Base-by-base conservation (phyloP, 2,113 vertebrate species). In the Passer domesticus region DNA sequence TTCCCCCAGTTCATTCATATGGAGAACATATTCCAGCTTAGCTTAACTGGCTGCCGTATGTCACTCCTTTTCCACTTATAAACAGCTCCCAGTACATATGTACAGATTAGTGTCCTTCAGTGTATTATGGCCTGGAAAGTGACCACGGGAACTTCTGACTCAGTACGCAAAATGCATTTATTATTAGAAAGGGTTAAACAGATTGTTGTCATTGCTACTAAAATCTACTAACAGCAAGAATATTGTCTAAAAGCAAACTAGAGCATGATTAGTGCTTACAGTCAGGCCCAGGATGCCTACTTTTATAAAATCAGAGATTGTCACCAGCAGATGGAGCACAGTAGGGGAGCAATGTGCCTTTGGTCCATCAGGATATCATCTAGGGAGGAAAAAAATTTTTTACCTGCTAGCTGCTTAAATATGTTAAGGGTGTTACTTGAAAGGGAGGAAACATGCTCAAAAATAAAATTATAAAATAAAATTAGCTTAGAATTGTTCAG, bases 191-290 rank as follows among this genome's bases (percentile, higher is more conserved):
- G 43, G 13, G 22, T 86, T 74, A 63, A 86, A 79, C 6, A 83
- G 6, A 16, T 68, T 56, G 49, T 44, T 87, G 12, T 75, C 11
- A 18, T 70, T 63, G 43, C 49, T 83, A 41, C 41, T 41, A 41
- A 41, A 14, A 41, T 41, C 41, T 41, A 4, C 35, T 70, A 39
- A 18, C 12, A 62, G 14, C 4, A 77, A 79, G 3, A 33, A 16
- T 66, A 17, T 39, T 44, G 11, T 56, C 52, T 64, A 41, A n/a
- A 70, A 73, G 53, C 9, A 6, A 79, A 37, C 31, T 49, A 22
- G 16, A 53, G 4, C 21, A 15, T 62, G 0, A 0, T n/a, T 75
- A 44, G 33, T 39, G n/a, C 21, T 52, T 64, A 47, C 1, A 5
- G 25, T 37, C 37, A 49, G 59, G 37, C 6, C 62, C 31, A 52